Evolutionary conservation across 2,797 vertebrate genomes (phyloP).

Genomic region (Pagetopsis macropterus): DNA sequence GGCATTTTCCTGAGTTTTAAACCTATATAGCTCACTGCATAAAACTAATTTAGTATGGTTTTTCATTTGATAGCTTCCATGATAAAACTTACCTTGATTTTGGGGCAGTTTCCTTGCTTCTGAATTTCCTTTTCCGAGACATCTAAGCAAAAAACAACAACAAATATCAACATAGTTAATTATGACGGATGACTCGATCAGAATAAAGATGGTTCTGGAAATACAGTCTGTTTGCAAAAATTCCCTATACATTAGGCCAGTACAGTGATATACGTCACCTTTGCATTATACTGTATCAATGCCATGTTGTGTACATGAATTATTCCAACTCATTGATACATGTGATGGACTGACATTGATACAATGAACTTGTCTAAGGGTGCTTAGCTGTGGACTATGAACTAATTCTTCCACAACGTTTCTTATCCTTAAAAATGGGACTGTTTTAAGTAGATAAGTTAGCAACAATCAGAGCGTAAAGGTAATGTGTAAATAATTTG

Average conservation of each 20-base stretch:
- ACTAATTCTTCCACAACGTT: no score
- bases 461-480: not conserved
- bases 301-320: not conserved
- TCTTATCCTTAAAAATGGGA: not conserved
- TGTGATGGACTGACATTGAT: not conserved
- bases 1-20: not conserved
- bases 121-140: not conserved
- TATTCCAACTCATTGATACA: fast-evolving
- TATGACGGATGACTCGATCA: not conserved
- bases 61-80: no score
- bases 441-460: not conserved
- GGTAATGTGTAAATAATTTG: not conserved
- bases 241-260: not conserved
- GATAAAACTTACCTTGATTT: no score
- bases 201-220: not conserved
- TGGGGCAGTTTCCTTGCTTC: not conserved
- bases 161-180: not conserved
- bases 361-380: not conserved
- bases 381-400: not conserved
- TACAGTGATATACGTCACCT: not conserved
- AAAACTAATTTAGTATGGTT: not conserved
- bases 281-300: not conserved
- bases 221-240: not conserved
- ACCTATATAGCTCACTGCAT: not conserved
- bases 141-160: not conserved